Conservation (phyloP, 2,888 invertebrate genomes). For the Tuberolachnus salignus region DNA sequence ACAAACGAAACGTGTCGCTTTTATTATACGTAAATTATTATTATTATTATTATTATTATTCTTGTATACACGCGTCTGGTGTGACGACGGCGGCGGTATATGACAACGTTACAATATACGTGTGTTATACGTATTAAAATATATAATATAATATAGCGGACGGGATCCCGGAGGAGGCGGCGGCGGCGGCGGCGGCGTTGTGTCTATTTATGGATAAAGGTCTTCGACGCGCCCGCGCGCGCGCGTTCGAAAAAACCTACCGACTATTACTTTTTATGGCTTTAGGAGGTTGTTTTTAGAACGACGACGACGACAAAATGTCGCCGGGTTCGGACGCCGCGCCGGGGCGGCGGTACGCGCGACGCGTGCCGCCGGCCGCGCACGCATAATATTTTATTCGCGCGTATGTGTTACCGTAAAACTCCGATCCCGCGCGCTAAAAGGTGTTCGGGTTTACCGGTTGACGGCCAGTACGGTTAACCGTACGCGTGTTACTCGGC, state of each 20-base stretch:
- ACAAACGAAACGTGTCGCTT: too few relatives aligned
- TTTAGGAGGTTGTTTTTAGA: conserved; percentile 42
- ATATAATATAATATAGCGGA: too few relatives aligned
- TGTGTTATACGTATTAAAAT: too few relatives aligned
- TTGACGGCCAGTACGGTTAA: too few relatives aligned
- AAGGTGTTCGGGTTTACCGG: too few relatives aligned
- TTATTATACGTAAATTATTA: not conserved
- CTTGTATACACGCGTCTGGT: not conserved
- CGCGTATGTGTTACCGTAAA: too few relatives aligned
- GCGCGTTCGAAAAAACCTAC: conserved; percentile 25
- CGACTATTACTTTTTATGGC: conserved; percentile 37
- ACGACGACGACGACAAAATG: conserved; percentile 26
- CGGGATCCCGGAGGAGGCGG: not conserved
- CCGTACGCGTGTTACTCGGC: too few relatives aligned
- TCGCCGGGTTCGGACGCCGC: not conserved
- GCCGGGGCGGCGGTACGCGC: not conserved
- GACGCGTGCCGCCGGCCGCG: too few relatives aligned
- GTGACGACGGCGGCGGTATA: not conserved
- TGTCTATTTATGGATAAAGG: conserved; percentile 49
- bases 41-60: too few relatives aligned
- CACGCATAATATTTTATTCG: too few relatives aligned
- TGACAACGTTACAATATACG: conserved; percentile 6
- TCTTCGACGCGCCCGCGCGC: conserved; percentile 13
- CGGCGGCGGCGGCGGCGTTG: not conserved
- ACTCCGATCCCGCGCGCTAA: too few relatives aligned